Conservation (phyloP, 2,797 vertebrate species). For the Chrysocyon brachyurus region DNA sequence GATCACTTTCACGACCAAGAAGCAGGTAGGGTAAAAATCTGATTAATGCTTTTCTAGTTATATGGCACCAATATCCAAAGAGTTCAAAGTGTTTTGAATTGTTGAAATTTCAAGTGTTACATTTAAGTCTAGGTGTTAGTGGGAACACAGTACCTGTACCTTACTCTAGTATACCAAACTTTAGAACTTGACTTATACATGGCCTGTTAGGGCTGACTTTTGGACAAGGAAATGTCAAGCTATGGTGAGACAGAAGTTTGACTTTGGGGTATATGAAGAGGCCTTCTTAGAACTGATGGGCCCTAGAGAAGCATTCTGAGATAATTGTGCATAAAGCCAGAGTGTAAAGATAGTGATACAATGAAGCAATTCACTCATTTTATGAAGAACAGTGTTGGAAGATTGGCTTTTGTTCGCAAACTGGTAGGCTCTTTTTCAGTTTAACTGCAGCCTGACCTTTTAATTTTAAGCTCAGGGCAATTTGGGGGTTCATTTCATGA, state of each 20-base stretch:
- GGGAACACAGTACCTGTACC: neutral
- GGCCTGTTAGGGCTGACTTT: neutral
- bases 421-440: neutral
- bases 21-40: conserved; percentile 89
- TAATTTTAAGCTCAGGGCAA: neutral
- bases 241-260: neutral
- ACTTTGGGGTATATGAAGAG: conserved; percentile 23
- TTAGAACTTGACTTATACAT: neutral
- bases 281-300: neutral
- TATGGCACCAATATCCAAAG: conserved; percentile 80
- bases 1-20: conserved; percentile 91
- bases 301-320: conserved; percentile 14
- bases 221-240: conserved; percentile 29
- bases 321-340: neutral
- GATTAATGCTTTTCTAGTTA: conserved; percentile 48
- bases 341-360: neutral
- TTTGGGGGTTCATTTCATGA: conserved; percentile 12
- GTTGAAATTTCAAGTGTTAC: conserved; percentile 32
- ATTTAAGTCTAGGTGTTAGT: neutral
- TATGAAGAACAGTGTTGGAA: neutral
- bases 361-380: neutral
- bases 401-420: conserved; percentile 36
- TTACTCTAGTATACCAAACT: conserved; percentile 15
- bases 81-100: conserved; percentile 76
- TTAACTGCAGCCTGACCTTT: neutral